A percentile compares a stretch with the other conserved stretches of the same genome.
phyloP scores from a whole-genome alignment of 2,113 vertebrate genomes.

The Corapipo altera region DNA sequence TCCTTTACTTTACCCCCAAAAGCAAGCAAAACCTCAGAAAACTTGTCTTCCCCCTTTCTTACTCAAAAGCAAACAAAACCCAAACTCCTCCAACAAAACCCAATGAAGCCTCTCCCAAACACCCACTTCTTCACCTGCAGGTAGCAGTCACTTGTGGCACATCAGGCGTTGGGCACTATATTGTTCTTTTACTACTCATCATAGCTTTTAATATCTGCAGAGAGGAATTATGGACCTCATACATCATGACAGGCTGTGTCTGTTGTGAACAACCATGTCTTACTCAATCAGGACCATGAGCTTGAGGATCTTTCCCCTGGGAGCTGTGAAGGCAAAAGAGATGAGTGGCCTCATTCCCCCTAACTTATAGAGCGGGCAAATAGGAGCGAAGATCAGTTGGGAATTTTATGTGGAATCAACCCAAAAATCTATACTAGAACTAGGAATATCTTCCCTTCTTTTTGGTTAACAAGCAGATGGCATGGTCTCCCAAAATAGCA shows the following conservation, averaged over 20 bases:
- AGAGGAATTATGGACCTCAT: not conserved
- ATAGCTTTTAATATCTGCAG: not conserved
- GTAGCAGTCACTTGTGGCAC: not conserved
- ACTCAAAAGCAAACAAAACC: not conserved
- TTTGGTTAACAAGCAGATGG: slow-evolving; percentile 57
- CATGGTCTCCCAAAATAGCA: slow-evolving; percentile 50
- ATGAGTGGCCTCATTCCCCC: not conserved
- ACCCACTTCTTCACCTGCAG: not conserved
- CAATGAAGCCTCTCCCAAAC: not conserved
- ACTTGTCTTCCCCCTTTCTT: not conserved
- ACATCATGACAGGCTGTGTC: fast-evolving
- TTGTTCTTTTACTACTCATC: not conserved
- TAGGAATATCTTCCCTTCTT: slow-evolving; percentile 40
- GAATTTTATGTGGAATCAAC: slow-evolving; percentile 19
- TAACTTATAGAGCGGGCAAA: not conserved
- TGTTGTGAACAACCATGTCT: not conserved
- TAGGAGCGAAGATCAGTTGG: fast-evolving
- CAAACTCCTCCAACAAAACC: not conserved
- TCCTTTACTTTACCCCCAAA: fast-evolving
- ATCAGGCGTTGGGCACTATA: fast-evolving
- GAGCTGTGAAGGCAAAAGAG: not conserved
- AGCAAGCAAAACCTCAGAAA: not conserved
- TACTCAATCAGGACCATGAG: not conserved
- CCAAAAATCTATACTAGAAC: slow-evolving; percentile 19
- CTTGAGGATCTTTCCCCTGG: not conserved